phyloP scores from a whole-genome alignment of 30 jellyfish, hydroid and myxozoan genomes.

The Turritopsis rubra region DNA sequence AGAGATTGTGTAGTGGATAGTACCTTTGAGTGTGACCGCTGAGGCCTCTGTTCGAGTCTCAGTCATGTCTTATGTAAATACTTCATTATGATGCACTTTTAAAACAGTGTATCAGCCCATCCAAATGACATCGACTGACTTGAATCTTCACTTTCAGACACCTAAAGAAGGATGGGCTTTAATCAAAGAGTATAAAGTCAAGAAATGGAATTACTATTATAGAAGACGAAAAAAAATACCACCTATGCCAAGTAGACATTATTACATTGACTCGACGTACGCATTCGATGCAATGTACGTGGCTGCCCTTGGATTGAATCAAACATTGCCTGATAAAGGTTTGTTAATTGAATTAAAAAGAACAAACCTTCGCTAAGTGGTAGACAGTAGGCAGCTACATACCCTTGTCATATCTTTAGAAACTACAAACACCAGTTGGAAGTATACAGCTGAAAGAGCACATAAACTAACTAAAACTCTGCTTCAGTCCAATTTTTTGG shows the following conservation, averaged over 20 bases:
- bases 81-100: too few species aligned
- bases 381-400: too few species aligned
- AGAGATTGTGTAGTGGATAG: too few species aligned
- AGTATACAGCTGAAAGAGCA: neutral
- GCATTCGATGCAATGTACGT: conserved; percentile 12
- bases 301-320: neutral
- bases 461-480: neutral
- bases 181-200: neutral
- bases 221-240: neutral
- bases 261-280: neutral
- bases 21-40: too few species aligned
- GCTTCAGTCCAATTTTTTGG: neutral
- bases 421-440: neutral
- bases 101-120: too few species aligned
- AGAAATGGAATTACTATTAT: neutral
- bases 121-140: too few species aligned
- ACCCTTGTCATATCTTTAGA: neutral
- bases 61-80: too few species aligned
- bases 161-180: neutral
- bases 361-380: too few species aligned
- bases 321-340: conserved; percentile 10
- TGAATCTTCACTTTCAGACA: neutral
- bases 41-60: too few species aligned
- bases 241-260: neutral
- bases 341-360: neutral